Conservation (phyloP, 2,888 invertebrate species). For the Hydriomena furcata region DNA sequence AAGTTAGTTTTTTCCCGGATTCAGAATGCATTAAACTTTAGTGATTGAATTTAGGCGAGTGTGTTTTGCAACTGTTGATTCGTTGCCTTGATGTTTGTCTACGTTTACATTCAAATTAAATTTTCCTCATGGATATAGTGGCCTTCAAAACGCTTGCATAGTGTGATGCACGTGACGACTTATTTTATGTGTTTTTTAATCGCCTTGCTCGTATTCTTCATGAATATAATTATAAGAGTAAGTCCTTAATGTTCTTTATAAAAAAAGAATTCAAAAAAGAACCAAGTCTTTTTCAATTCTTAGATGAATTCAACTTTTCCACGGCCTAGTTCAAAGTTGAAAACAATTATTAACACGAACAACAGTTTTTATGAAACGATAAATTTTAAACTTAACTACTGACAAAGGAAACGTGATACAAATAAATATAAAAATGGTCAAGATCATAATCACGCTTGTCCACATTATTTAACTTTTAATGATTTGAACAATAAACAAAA, state of each 20-base stretch:
- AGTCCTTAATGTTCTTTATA: too few species aligned
- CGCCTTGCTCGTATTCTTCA: too few species aligned
- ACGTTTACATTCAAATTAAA: slow-evolving; percentile 18
- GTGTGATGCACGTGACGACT: too few species aligned
- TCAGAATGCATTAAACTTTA: slow-evolving; percentile 52
- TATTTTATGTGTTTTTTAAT: too few species aligned
- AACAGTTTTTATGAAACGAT: slow-evolving; percentile 59
- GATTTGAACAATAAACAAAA: slow-evolving; percentile 70
- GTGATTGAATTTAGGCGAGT: slow-evolving; percentile 22
- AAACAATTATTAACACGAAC: slow-evolving; percentile 59
- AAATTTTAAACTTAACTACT: slow-evolving; percentile 56
- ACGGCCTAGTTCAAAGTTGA: slow-evolving; percentile 61
- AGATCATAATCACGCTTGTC: slow-evolving; percentile 72
- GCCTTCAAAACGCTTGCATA: not conserved
- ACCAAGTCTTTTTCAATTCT: not conserved
- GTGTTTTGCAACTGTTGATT: slow-evolving; percentile 25
- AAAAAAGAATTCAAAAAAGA: too few species aligned
- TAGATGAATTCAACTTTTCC: slow-evolving; percentile 49
- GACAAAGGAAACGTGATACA: slow-evolving; percentile 74
- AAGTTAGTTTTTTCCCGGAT: slow-evolving; percentile 63
- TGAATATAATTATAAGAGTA: too few species aligned
- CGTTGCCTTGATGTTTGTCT: slow-evolving; percentile 21
- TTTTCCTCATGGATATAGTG: slow-evolving; percentile 1
- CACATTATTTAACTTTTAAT: slow-evolving; percentile 57
- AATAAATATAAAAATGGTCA: slow-evolving; percentile 63